Evolutionary conservation across 2,888 invertebrate genomes (phyloP).

Genomic region (Aspidiotus destructor): DNA sequence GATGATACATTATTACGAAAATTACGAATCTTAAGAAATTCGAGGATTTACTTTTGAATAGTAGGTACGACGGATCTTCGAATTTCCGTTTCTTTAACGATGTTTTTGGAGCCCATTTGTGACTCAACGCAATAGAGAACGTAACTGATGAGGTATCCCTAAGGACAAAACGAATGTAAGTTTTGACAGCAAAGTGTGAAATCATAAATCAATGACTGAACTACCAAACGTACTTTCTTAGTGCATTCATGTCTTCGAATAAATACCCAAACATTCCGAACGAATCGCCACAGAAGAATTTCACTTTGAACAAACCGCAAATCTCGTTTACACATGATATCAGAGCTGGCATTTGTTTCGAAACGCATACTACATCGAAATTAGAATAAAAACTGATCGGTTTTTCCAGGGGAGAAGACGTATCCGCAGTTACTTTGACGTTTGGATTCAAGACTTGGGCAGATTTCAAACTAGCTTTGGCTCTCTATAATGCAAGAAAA

Average conservation of each 20-base stretch:
- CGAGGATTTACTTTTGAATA: slow-evolving; percentile 2
- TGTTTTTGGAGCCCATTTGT: slow-evolving; percentile 17
- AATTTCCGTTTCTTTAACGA: slow-evolving; percentile 16
- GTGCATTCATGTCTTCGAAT: slow-evolving; percentile 78
- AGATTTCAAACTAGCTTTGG: slow-evolving; percentile 66
- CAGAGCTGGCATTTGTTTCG: slow-evolving; percentile 61
- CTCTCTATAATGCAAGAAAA: slow-evolving; percentile 52
- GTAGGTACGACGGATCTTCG: slow-evolving; percentile 23
- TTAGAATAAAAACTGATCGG: slow-evolving; percentile 57
- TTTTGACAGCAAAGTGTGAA: no score
- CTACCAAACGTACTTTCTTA: slow-evolving; percentile 44
- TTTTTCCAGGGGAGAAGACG: slow-evolving; percentile 54
- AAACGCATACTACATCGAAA: slow-evolving; percentile 78
- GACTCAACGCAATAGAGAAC: slow-evolving; percentile 9
- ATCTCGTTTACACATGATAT: slow-evolving; percentile 63
- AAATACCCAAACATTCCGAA: slow-evolving; percentile 89
- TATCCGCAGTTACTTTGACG: slow-evolving; percentile 69
- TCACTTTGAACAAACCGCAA: slow-evolving; percentile 62
- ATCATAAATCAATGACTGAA: no score
- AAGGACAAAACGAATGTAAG: neutral
- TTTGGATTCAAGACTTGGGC: slow-evolving; percentile 85
- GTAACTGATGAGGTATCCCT: neutral
- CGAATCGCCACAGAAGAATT: slow-evolving; percentile 83
- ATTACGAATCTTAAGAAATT: neutral
- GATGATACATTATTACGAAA: neutral